Evolutionary conservation across 2,797 vertebrate species (phyloP).

Genomic region (Argyrosomus regius): DNA sequence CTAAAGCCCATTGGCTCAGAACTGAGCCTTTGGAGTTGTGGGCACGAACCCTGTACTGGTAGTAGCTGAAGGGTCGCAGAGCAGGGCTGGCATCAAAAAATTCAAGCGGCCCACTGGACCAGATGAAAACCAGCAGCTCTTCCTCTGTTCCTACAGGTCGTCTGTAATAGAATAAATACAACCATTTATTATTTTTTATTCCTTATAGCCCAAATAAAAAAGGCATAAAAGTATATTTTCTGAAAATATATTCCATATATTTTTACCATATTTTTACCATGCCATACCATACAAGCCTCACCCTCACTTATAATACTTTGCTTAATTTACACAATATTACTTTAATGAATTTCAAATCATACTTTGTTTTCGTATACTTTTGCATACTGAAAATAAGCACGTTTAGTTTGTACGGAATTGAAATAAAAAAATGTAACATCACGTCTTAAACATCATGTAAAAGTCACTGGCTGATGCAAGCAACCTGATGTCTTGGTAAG

Average conservation of each 20-base stretch:
- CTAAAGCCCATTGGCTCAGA: slow-evolving; percentile 88
- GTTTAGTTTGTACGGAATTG: slow-evolving; percentile 30
- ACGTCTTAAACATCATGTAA: slow-evolving; percentile 61
- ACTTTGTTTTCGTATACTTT: neutral
- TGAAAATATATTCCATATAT: too few relatives aligned
- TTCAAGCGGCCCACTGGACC: slow-evolving; percentile 88
- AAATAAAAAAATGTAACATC: slow-evolving; percentile 62
- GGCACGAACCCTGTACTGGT: slow-evolving; percentile 88
- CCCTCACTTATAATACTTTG: too few relatives aligned
- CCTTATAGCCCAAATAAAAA: neutral
- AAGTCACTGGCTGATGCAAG: slow-evolving; percentile 77
- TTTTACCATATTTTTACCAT: too few relatives aligned
- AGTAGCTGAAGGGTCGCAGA: slow-evolving; percentile 88
- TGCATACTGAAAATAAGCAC: slow-evolving; percentile 14
- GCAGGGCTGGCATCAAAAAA: slow-evolving; percentile 87
- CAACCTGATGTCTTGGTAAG: slow-evolving; percentile 72
- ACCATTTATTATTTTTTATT: neutral
- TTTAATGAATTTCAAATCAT: too few relatives aligned
- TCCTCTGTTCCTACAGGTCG: slow-evolving; percentile 84
- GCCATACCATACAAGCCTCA: too few relatives aligned
- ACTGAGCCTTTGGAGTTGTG: slow-evolving; percentile 87
- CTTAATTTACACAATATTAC: too few relatives aligned
- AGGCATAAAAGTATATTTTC: neutral
- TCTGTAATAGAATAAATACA: slow-evolving; percentile 77
- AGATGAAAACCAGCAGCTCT: slow-evolving; percentile 89